A percentile compares a stretch with the other conserved stretches of the same genome.
Evolutionary conservation across 2,888 invertebrate species (phyloP).

Genomic region (Leptinotarsa peninsularis): DNA sequence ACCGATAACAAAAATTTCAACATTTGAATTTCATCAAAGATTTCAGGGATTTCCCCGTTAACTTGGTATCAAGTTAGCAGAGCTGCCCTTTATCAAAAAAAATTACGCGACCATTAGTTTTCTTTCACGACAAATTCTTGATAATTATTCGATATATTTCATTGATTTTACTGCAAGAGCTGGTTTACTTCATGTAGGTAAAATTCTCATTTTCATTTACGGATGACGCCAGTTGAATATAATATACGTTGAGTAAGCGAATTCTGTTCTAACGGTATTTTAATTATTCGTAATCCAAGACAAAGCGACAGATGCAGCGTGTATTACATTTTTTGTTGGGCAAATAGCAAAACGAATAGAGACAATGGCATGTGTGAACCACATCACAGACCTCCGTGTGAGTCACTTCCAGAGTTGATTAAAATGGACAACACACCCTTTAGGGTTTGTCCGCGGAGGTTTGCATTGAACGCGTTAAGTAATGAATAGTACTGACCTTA

Average conservation of each 20-base stretch:
- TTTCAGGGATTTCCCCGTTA: no score
- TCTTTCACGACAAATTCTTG: no score
- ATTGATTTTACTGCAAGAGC: no score
- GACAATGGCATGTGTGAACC: slow-evolving; percentile 14
- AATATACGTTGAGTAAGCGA: not conserved
- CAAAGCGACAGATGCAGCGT: slow-evolving; percentile 3
- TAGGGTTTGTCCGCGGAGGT: slow-evolving; percentile 6
- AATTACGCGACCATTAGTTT: no score
- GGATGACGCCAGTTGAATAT: not conserved
- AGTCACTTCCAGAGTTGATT: slow-evolving; percentile 17
- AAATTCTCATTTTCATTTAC: not conserved
- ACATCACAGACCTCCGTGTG: slow-evolving; percentile 3
- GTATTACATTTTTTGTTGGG: not conserved
- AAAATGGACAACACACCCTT: slow-evolving; percentile 24
- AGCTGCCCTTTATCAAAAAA: no score
- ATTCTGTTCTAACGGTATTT: not conserved
- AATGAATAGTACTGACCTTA: slow-evolving; percentile 2
- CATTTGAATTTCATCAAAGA: no score
- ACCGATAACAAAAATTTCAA: no score
- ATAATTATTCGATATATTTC: not conserved
- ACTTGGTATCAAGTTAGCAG: no score
- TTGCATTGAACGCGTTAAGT: not conserved
- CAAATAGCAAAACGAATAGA: not conserved
- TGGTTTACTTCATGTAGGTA: no score
- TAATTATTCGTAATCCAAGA: slow-evolving; percentile 10